Conservation (phyloP, 1,140 invertebrate species). For the Eumaeus atala region DNA sequence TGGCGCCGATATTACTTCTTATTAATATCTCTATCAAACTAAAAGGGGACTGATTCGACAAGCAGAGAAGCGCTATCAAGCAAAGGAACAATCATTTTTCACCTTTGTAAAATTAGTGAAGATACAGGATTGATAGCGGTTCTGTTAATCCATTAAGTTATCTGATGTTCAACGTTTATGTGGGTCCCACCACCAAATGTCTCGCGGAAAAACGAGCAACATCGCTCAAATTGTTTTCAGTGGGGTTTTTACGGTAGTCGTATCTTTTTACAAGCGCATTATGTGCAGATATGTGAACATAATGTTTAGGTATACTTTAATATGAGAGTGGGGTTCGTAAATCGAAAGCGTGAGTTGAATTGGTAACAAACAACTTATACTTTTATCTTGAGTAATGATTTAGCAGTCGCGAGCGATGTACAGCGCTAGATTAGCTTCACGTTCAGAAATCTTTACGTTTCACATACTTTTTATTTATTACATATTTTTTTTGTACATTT, state of each 20-base stretch:
- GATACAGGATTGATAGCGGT: conserved; percentile 41
- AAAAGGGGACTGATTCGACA: too few relatives aligned
- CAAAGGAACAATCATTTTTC: too few relatives aligned
- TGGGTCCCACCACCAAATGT: conserved; percentile 59
- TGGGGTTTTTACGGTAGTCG: conserved; percentile 64
- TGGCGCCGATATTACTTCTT: too few relatives aligned
- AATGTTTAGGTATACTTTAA: conserved; percentile 58
- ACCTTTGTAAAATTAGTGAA: not conserved
- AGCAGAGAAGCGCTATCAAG: too few relatives aligned
- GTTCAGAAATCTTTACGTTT: not conserved
- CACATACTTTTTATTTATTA: too few relatives aligned
- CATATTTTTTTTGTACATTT: too few relatives aligned
- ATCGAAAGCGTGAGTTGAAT: conserved; percentile 34
- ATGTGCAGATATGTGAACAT: conserved; percentile 65
- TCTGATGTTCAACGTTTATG: conserved; percentile 66
- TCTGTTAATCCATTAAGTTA: conserved; percentile 69
- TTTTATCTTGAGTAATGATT: conserved; percentile 12
- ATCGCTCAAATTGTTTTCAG: conserved; percentile 71
- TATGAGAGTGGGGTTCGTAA: conserved; percentile 51
- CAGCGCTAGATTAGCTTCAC: conserved; percentile 9
- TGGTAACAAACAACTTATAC: conserved; percentile 5
- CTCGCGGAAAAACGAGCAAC: conserved; percentile 59
- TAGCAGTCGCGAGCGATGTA: not conserved
- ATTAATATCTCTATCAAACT: too few relatives aligned
- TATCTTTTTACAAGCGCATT: conserved; percentile 71